Evolutionary conservation across 2,888 invertebrate genomes (phyloP), one percentile per base, ranked within the genome.

Genomic region (Acronicta aceris): DNA sequence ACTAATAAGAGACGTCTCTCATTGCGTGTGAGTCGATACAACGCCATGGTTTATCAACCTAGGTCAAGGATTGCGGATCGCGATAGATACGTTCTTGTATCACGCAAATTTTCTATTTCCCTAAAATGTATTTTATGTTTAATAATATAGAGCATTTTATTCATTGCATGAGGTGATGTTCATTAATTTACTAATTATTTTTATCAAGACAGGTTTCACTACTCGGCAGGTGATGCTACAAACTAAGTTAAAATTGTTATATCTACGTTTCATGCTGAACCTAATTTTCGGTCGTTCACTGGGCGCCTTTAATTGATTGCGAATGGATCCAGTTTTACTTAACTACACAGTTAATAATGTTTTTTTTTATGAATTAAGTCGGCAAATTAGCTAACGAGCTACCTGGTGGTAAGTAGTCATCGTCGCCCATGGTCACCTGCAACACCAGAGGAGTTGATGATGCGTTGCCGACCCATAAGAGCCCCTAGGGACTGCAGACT

Each of bases 31-130:
- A 38, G 59, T 46, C 42, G 51, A 60, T 59, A 62, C 63, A 82
- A 81, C 73, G 67, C 66, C 42, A 59, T 43, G 56, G 56, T 74
- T 81, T 83, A 84, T 87, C 87, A 75, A 65, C 83, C 78, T 85
- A 84, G 88, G 88, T 89, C 89, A 89, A 87, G 89, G 86, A 57
- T 76, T 66, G 57, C 15, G 59, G 64, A 74, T 66, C 58, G 55
- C 65, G 81, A 83, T 83, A 78, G 81, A 74, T 59, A 53, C 74
- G 52, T 82, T 81, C 83, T 82, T 81, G 76, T 52, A 74, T 65
- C 71, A 76, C 74, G 74, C 75, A 70, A 74, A 59, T 66, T 45
- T 50, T 8, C 27, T 16, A 13, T 51, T 16, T 36, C 48, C 16
- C 30, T 10, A 65, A 66, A 69, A 41, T 54, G 47, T 25, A 45